These are phyloP conservation scores for Marisa cornuarietis DNA, from an alignment of 1,140 invertebrate species.

Conservation along the genomic window DNA sequence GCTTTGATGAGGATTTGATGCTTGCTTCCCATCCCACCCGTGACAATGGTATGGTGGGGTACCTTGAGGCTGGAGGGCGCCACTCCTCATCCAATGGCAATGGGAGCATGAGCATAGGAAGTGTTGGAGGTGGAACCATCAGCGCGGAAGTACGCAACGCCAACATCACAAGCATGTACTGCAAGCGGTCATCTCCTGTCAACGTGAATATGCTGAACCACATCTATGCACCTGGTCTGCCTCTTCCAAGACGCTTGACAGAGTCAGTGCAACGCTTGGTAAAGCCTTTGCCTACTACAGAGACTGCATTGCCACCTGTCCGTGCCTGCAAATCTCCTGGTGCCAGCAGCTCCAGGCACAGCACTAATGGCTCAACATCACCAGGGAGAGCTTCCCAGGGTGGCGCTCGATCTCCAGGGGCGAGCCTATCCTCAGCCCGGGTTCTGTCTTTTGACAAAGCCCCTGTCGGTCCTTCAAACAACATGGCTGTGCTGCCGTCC, in stretches of 20 bases:
- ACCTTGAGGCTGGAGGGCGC: neutral
- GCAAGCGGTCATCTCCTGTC: conserved; percentile 40
- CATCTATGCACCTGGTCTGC: conserved; percentile 44
- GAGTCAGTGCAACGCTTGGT: conserved; percentile 46
- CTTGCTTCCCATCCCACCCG: neutral
- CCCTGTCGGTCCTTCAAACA: neutral
- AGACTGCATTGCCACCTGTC: conserved; percentile 31
- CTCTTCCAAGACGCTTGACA: conserved; percentile 41
- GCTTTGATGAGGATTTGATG: conserved; percentile 9
- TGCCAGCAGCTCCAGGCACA: conserved; percentile 28
- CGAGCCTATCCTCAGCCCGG: conserved; percentile 15
- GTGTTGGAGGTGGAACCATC: conserved; percentile 6
- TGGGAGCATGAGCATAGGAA: neutral
- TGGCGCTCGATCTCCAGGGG: conserved; percentile 35
- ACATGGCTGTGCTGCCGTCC: neutral
- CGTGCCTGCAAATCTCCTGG: conserved; percentile 41
- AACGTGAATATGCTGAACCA: conserved; percentile 48
- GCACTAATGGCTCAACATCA: conserved; percentile 27
- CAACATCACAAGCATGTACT: conserved; percentile 49
- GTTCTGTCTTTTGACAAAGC: conserved; percentile 13
- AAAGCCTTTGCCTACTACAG: conserved; percentile 39
- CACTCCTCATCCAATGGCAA: conserved; percentile 6
- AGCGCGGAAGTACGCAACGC: conserved; percentile 32
- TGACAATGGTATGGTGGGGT: conserved; percentile 3
- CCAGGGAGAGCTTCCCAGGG: conserved; percentile 30